A percentile compares a stretch with the other conserved stretches of the same genome.
These are phyloP conservation scores for Mesembrinibis cayennensis DNA, from an alignment of 2,113 vertebrate genomes.

Conservation along the genomic window DNA sequence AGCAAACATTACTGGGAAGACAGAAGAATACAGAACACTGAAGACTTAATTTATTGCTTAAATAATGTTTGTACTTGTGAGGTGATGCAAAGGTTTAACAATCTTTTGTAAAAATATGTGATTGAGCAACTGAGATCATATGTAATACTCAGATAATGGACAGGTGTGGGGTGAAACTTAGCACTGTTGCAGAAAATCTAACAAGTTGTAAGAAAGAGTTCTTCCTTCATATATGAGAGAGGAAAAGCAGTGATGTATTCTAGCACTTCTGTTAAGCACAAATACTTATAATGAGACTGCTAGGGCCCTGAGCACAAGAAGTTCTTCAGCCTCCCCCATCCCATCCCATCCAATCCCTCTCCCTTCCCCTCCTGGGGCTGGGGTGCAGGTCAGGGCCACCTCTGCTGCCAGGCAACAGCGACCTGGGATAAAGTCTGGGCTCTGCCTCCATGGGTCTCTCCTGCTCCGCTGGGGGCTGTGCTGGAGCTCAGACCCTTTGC, in stretches of 20 bases:
- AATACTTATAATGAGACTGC: neutral
- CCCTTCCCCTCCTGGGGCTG: neutral
- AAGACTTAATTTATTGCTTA: neutral
- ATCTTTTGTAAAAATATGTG: neutral
- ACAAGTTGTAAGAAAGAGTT: neutral
- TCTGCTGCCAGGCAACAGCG: neutral
- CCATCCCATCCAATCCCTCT: neutral
- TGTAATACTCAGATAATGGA: neutral
- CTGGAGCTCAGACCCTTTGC: neutral
- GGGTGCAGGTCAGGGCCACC: accelerated
- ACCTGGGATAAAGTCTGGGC: neutral
- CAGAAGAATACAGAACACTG: neutral
- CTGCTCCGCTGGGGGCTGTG: neutral
- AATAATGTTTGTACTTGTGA: neutral
- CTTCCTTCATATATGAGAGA: neutral
- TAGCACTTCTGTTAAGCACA: neutral
- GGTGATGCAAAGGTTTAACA: neutral
- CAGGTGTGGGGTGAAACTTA: neutral
- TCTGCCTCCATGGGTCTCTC: neutral
- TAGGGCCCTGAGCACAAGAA: neutral
- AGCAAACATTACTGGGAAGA: neutral
- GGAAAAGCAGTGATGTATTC: neutral
- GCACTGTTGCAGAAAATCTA: neutral
- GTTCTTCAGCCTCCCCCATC: neutral
- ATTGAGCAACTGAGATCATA: neutral